Evolutionary conservation across 2,113 vertebrate genomes (phyloP), one percentile per base, ranked within the genome.

Genomic region (Pelobates fuscus): DNA sequence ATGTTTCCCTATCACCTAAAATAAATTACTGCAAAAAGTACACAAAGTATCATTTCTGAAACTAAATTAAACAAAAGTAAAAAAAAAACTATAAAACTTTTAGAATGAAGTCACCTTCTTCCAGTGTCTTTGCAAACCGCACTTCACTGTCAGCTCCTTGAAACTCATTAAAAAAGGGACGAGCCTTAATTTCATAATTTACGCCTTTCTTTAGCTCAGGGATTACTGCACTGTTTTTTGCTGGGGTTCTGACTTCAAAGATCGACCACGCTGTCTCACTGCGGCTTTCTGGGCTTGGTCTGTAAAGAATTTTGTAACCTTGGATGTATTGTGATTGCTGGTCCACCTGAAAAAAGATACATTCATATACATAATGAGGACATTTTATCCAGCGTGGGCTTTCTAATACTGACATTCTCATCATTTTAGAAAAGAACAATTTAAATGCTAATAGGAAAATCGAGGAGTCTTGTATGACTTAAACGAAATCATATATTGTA

Each of bases 141-240:
- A 98, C 89, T 85, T 99, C 97, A 5, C 97, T 99, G 81, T 99
- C 97, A 26, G 96, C 94, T 81, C 97, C 97, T 88, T 97, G 95
- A 90, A 99, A 99, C 81, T 98, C 97, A 49, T 99, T 96, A 90
- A 99, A 99, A 87, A 97, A 99, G 23, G 97, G 96, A 17, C 95
- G 94, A 71, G 96, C 91, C 85, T 99, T 99, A 87, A 98, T 95
- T 87, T 99, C 95, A 0, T 99, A 99, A 78, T 92, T 96, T 80
- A 95, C 88, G 14, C 97, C 97, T 77, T 98, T 99, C 78, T 88
- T 93, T 44, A 99, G 94, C 80, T 97, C 94, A 0, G 95, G 90
- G 78, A 99, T 91, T 2, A 98, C 71, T 1, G 92, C 90, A 0
- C 92, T 95, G 80, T 98, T 94, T 84, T 98, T 96, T 52, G 90